Conservation (phyloP, 2,888 invertebrate genomes). For the Iphiclides podalirius region DNA sequence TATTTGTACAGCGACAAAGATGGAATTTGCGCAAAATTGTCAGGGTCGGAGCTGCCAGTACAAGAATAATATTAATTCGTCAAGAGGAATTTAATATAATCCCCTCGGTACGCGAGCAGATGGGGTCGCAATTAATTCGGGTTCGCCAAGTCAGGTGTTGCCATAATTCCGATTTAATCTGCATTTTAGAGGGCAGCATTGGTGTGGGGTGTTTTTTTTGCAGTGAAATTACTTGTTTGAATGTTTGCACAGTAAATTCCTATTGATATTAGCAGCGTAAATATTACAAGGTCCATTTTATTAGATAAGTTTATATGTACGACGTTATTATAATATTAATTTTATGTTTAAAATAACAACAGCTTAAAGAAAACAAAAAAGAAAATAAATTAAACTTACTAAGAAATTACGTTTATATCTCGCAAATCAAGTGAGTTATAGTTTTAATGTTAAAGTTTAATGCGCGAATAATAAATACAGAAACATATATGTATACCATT, state of each 20-base stretch:
- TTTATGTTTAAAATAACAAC: too few species aligned
- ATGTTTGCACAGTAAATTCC: slow-evolving; percentile 24
- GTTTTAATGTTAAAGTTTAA: too few species aligned
- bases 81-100: slow-evolving; percentile 56
- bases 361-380: too few species aligned
- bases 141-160: slow-evolving; percentile 47
- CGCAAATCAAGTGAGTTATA: too few species aligned
- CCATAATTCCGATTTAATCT: slow-evolving; percentile 49
- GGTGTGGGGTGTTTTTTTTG: slow-evolving; percentile 27
- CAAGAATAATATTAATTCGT: slow-evolving; percentile 57
- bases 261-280: background rate
- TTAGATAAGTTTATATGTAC: too few species aligned
- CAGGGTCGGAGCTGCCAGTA: slow-evolving; percentile 33
- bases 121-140: slow-evolving; percentile 45
- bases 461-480: too few species aligned
- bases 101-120: slow-evolving; percentile 45
- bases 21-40: background rate
- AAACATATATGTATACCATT: too few species aligned
- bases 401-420: too few species aligned
- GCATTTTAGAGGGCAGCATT: slow-evolving; percentile 44
- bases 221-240: slow-evolving; percentile 22
- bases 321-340: too few species aligned
- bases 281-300: background rate
- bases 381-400: too few species aligned
- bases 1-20: background rate